Base-by-base conservation (phyloP, 92 coral and sea anemone genomes). In the Plumapathes pennacea region DNA sequence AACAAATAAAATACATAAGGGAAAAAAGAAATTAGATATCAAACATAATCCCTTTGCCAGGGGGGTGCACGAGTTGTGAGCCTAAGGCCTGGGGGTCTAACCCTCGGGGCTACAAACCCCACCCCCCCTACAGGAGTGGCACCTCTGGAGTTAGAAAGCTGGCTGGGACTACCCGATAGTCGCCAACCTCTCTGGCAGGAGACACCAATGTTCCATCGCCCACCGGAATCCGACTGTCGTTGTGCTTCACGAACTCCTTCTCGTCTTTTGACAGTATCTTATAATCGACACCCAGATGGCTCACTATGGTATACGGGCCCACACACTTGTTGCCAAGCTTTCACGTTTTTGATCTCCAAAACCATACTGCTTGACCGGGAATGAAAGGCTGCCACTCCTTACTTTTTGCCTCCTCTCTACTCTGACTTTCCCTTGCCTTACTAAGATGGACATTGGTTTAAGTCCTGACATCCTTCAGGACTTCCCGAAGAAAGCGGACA, bases 261-360 rank as follows among this genome's bases (percentile, higher is more conserved):
- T 65, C 78, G 43, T 23, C 27, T 14, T 46, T 22, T n/a, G 65
- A 68, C 33, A 19, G 43, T 0, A 68, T 50, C 40, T 59, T 68
- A 50, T 76, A 76, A 21, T 68, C 56, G 39, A 68, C 84, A 4
- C 84, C 84, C 13, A 21, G 21, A 20, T 60, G 12, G 36, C 39
- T 19, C 49, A 68, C 28, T 21, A 77, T 40, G 31, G 49, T 49
- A 42, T 25, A 68, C 8, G 77, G 84, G 10, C 84, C 77, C 1
- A 68, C 33, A 70, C 84, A 76, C 60, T 57, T 76, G 25, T 4
- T 31, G 2, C 84, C 84, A 25, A 76, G 50, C 24, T 76, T 76
- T 77, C 84, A 67, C 22, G 26, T 20, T 41, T 68, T 68, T 19
- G 77, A 77, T 24, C 84, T 50, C 43, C 60, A 47, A 26, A 67